These are phyloP conservation scores for Brachycybe producta DNA, from an alignment of 2,888 invertebrate species.

Conservation along the genomic window DNA sequence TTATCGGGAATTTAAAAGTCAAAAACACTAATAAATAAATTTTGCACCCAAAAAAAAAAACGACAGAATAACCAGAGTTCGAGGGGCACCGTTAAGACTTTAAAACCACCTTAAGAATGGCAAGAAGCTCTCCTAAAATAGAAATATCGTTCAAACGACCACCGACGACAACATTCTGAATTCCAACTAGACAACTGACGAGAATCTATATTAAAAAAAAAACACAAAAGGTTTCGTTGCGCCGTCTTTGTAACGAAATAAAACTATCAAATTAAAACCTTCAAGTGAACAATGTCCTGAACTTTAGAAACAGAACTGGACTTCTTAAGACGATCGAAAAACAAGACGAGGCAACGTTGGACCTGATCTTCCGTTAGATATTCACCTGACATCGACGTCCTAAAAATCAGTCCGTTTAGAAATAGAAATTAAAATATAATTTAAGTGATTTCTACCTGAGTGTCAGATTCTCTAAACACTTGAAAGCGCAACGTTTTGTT, in stretches of 20 bases:
- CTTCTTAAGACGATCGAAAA: no score
- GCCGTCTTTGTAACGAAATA: no score
- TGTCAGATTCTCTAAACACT: constrained; percentile 13
- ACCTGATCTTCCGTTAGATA: not conserved
- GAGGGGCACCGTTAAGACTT: no score
- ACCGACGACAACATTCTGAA: constrained; percentile 11
- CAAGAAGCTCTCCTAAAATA: constrained; percentile 12
- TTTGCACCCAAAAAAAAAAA: no score
- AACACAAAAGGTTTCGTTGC: not conserved
- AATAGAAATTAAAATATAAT: constrained; percentile 1
- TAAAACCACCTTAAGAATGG: constrained; percentile 13
- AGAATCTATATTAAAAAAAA: constrained; percentile 10
- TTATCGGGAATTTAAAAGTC: no score
- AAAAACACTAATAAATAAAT: no score
- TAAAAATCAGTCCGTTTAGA: no score
- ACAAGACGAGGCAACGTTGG: not conserved
- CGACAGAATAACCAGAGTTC: no score
- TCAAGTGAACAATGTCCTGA: constrained; percentile 8
- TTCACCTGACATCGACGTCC: no score
- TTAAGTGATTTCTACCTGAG: constrained; percentile 9
- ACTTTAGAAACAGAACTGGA: not conserved
- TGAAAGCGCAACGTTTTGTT: not conserved
- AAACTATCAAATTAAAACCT: not conserved
- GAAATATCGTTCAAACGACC: not conserved
- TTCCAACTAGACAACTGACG: constrained; percentile 4